Conservation (phyloP, 1,140 invertebrate genomes). For the Drosophila virilis region DNA sequence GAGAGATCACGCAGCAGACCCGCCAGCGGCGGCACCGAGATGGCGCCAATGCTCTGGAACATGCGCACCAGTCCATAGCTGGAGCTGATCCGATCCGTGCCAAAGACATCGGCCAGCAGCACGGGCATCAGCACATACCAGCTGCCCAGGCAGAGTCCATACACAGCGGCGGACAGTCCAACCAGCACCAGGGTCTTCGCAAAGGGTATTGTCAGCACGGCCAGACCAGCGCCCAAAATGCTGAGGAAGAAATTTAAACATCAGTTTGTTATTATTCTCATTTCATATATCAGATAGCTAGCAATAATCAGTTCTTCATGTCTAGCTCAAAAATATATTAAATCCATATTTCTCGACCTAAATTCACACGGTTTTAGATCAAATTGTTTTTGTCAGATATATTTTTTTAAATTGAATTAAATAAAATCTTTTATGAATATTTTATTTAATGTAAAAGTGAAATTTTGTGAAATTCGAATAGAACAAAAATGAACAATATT, state of each 20-base stretch:
- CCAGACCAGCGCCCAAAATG: conserved; percentile 88
- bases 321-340: no score
- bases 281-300: no score
- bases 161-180: conserved; percentile 87
- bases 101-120: conserved; percentile 89
- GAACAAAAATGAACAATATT: no score
- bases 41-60: conserved; percentile 90
- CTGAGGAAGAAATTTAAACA: conserved; percentile 79
- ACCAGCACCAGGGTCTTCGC: conserved; percentile 87
- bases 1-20: conserved; percentile 88
- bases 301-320: no score
- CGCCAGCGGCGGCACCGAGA: conserved; percentile 89
- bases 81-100: conserved; percentile 89
- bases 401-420: no score
- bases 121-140: conserved; percentile 91
- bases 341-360: no score
- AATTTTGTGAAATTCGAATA: no score
- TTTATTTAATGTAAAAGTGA: no score
- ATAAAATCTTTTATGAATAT: no score
- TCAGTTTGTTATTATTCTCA: background rate
- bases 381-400: no score
- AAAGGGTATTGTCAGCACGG: conserved; percentile 88
- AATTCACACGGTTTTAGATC: no score
- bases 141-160: conserved; percentile 89
- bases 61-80: conserved; percentile 90